These are phyloP conservation scores for Gallirallus australis DNA, from an alignment of 2,797 vertebrate species.

Conservation along the genomic window DNA sequence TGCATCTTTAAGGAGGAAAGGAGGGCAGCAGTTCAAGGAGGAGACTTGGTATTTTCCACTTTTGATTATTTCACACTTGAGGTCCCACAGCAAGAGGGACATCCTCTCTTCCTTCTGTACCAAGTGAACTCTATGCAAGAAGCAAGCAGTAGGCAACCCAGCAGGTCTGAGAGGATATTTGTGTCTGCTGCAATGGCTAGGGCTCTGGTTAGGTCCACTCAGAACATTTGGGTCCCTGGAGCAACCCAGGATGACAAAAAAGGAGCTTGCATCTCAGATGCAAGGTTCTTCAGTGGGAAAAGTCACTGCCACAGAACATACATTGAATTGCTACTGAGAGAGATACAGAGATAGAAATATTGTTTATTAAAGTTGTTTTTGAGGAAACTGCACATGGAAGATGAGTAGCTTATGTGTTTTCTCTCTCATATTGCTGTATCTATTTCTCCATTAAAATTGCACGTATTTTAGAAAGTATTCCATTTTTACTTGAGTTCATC, in stretches of 20 bases:
- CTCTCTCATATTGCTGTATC: not conserved
- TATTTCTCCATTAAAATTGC: not conserved
- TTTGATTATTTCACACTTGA: not conserved
- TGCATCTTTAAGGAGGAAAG: not conserved
- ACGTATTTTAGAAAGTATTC: not conserved
- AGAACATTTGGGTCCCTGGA: not conserved
- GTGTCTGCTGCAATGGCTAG: not conserved
- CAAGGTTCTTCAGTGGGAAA: not conserved
- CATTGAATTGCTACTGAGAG: not conserved
- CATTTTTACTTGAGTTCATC: not conserved
- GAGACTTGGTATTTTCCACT: not conserved
- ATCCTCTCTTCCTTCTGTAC: not conserved
- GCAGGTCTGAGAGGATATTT: not conserved
- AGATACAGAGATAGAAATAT: not conserved
- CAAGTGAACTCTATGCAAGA: fast-evolving
- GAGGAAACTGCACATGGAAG: not conserved
- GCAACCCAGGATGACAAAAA: not conserved
- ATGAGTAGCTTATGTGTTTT: not conserved
- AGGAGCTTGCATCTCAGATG: not conserved
- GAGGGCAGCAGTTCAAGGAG: not conserved
- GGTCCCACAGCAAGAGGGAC: not conserved
- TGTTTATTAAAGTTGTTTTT: not conserved
- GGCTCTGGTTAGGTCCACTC: not conserved
- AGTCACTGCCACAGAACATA: not conserved
- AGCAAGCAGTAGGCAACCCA: not conserved